Percentiles rank a stretch among this genome's conserved stretches.
Evolutionary conservation across 2,888 invertebrate species (phyloP).

Genomic region (Aphodius sticticus): DNA sequence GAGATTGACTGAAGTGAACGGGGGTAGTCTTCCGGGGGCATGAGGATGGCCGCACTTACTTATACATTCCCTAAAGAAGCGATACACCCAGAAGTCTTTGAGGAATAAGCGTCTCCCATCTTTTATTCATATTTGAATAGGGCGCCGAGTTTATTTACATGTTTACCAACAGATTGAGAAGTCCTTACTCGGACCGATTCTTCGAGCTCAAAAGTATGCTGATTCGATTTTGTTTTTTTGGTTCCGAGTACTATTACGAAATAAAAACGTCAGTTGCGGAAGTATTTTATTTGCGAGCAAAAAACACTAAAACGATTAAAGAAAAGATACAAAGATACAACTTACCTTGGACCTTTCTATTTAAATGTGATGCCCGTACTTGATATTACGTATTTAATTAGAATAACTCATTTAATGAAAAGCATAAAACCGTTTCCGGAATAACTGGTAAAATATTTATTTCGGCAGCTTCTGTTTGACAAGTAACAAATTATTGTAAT

Average conservation of each 20-base stretch:
- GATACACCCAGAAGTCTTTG: background rate
- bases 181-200: background rate
- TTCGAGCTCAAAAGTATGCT: background rate
- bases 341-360: no score
- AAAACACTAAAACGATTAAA: no score
- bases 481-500: no score
- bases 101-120: background rate
- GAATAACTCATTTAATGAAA: no score
- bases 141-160: background rate
- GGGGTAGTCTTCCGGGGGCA: background rate
- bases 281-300: no score
- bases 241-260: background rate
- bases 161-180: background rate
- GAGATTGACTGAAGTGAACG: background rate
- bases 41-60: background rate
- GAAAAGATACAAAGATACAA: no score
- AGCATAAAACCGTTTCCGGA: no score
- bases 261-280: background rate
- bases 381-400: no score
- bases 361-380: no score
- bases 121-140: background rate
- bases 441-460: no score
- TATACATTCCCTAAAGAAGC: background rate
- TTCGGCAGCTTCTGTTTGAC: no score
- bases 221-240: background rate